Evolutionary conservation across 1,140 invertebrate species (phyloP), one percentile per base, ranked within the genome.

Genomic region (Battus philenor): DNA sequence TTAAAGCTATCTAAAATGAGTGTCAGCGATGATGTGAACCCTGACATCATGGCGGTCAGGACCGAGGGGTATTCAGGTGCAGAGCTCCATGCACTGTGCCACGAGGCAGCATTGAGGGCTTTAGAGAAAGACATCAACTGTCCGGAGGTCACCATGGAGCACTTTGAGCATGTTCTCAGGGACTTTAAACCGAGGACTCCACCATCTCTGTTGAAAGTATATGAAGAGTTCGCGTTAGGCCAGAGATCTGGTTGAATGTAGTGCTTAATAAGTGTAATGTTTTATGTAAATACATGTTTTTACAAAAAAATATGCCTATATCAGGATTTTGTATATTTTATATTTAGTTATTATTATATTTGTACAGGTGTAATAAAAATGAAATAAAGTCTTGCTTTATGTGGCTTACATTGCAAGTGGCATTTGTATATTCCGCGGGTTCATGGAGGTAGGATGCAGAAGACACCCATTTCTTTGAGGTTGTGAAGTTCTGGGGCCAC

Each of bases 31-130:
- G 85, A 90, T 72, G 88, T 94, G 0, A 79, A 91, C 61, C 62
- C 93, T 0, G 69, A 87, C 12, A 53, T 72, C 9, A 66, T 95
- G 26, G 91, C 92, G 1, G 54, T 65, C 0, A 68, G 48, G 31
- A 94, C 93, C 0, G 82, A 90, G 17, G 77, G 84, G 10, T 95
- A 90, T 72, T 95, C 94, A 2, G 94, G 94, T 11, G 94, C 94
- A 9, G 94, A 96, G 72, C 67, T 94, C 26, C 87, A 91, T 45
- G 90, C 90, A 61, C 62, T 95, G 0, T 93, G 92, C 60, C 89
- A 90, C 50, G 92, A 93, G 75, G 93, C 93, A 9, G 93, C 90
- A 9, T 70, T 94, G 16, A 66, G 82, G 48, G 91, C 93, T 5
- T 68, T 93, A 32, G 87, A 89, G 41, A 84, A 55, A 15, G 68